phyloP scores from a whole-genome alignment of 2,797 vertebrate genomes.

The Erithacus rubecula region DNA sequence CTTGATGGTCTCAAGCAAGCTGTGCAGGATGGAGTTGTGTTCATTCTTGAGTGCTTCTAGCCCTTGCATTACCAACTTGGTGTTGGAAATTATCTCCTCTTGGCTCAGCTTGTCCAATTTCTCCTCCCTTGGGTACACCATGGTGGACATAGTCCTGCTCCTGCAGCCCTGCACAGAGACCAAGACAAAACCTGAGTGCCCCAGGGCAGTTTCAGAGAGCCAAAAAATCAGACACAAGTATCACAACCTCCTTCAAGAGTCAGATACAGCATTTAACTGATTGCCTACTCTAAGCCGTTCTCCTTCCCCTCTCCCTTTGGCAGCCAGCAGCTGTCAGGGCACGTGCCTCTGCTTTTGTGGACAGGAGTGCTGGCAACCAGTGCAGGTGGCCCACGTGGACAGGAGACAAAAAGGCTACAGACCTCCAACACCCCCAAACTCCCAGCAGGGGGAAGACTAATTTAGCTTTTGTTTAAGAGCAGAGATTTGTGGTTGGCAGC shows the following conservation, averaged over 20 bases:
- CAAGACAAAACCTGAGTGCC: background rate
- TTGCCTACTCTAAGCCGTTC: background rate
- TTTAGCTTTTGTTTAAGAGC: conserved; percentile 50
- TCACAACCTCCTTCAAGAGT: background rate
- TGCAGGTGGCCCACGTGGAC: background rate
- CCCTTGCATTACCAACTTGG: conserved; percentile 95
- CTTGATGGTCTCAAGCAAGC: conserved; percentile 96
- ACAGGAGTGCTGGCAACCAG: background rate
- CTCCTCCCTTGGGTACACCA: conserved; percentile 91
- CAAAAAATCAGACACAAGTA: background rate
- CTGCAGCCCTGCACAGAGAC: background rate
- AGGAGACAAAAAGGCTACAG: background rate
- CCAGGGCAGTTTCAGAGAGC: background rate
- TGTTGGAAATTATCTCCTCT: conserved; percentile 99
- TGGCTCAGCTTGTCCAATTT: conserved; percentile 95
- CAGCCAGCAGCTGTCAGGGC: background rate
- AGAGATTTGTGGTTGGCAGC: conserved; percentile 22
- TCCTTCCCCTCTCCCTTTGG: background rate
- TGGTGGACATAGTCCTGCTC: conserved; percentile 83
- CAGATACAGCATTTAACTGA: background rate
- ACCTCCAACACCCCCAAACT: conserved; percentile 4
- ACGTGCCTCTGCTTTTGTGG: background rate
- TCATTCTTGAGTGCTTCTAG: conserved; percentile 97
- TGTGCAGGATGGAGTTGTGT: conserved; percentile 97
- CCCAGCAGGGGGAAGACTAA: conserved; percentile 32